Evolutionary conservation across 2,113 vertebrate species (phyloP).

Genomic region (Nesoenas mayeri): DNA sequence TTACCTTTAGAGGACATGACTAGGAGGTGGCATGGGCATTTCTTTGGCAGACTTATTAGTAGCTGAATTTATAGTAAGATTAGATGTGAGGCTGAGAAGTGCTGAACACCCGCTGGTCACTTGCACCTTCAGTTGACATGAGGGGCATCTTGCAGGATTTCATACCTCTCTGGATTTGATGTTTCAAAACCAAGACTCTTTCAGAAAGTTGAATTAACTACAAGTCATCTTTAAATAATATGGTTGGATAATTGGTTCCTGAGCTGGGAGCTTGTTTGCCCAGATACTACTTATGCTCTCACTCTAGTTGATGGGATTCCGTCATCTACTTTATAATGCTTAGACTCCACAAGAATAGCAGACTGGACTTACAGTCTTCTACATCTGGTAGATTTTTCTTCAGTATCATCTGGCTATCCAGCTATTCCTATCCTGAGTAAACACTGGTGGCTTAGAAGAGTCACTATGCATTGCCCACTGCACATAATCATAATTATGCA

Average conservation of each 20-base stretch:
- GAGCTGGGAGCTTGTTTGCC: background rate
- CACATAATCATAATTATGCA: background rate
- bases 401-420: background rate
- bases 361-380: background rate
- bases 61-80: too few species aligned
- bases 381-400: background rate
- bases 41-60: too few species aligned
- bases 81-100: too few species aligned
- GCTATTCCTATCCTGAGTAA: background rate
- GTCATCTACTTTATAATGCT: background rate
- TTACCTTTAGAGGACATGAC: too few species aligned
- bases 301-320: background rate
- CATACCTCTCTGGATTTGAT: too few species aligned
- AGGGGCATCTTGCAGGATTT: too few species aligned
- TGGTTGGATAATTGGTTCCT: background rate
- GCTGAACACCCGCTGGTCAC: too few species aligned
- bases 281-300: background rate
- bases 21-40: too few species aligned
- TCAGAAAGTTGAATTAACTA: background rate
- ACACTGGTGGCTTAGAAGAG: background rate
- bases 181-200: background rate
- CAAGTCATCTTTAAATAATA: background rate
- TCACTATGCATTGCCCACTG: background rate
- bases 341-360: background rate
- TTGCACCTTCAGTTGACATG: too few species aligned